Base-by-base conservation (phyloP, 2,888 invertebrate species). In the Syritta pipiens region DNA sequence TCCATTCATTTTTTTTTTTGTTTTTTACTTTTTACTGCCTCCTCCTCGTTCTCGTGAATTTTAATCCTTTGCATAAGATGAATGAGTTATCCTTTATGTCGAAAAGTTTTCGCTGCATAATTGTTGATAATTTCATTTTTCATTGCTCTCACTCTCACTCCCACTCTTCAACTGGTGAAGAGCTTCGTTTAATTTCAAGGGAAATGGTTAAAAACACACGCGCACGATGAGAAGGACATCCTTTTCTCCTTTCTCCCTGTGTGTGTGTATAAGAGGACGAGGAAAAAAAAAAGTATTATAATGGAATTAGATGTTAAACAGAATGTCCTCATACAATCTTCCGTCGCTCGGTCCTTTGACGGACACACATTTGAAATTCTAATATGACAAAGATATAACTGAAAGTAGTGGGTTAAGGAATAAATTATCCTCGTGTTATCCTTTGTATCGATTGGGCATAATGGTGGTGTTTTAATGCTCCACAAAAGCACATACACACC, bases 341-440 rank as follows among this genome's bases (percentile, higher is more conserved):
- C 14, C 46, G n/a, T 22, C 14, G 17, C 12, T 40, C 65, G 30
- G 71, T 44, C 62, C 28, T 35, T 32, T 12, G 40, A 71, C 51
- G 71, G 59, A 20, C 35, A 9, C 28, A 60, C 32, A 79, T 79
- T 79, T 74, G 79, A 72, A 79, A 46, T 79, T 79, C 74, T 74
- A 74, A 79, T 79, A 49, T 67, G 60, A 62, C 55, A 32, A 22
- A 51, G 42, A 77, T 67, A 67, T 60, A 49, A 57, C 63, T 59
- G 32, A 48, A 72, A 67, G 59, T 55, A 55, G 57, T 59, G 59
- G 53, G 60, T 60, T 60, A 62, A 48, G 22, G 67, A 67, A 79
- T 79, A 79, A 77, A 79, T 72, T 67, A 67, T 60, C 55, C 65
- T 40, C 40, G 42, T 79, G 72, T 59, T 69, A 65, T 77, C 77